phyloP scores from a whole-genome alignment of 2,113 vertebrate genomes.

The Heterotis niloticus region DNA sequence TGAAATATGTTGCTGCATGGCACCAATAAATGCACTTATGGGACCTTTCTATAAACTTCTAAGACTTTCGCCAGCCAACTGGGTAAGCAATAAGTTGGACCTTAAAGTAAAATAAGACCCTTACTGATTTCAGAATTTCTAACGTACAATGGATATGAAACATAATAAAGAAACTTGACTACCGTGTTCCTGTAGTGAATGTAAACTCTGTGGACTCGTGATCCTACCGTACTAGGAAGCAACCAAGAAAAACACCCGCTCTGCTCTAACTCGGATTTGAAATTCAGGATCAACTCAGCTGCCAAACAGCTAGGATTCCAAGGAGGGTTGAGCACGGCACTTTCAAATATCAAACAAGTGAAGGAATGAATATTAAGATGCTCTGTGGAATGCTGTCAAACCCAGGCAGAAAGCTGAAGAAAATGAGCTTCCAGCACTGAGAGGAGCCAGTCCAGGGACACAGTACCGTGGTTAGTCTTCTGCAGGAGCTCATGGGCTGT shows the following conservation, averaged over 20 bases:
- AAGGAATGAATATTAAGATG: slow-evolving; percentile 4
- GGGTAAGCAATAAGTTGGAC: background rate
- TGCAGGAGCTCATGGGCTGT: background rate
- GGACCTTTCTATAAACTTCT: background rate
- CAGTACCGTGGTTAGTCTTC: background rate
- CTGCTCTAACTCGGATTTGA: background rate
- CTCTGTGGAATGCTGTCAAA: background rate
- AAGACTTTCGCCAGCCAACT: background rate
- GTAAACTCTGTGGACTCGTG: background rate
- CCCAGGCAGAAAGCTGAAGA: background rate
- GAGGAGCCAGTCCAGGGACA: background rate
- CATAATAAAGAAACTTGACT: background rate
- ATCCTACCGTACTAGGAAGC: background rate
- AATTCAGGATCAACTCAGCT: background rate
- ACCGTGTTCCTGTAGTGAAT: background rate
- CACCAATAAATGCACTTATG: background rate
- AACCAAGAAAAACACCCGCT: background rate
- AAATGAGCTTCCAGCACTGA: background rate
- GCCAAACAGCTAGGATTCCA: background rate
- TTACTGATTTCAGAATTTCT: too few species aligned
- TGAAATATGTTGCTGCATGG: background rate
- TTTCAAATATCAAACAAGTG: background rate
- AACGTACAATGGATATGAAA: background rate
- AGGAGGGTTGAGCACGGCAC: background rate
- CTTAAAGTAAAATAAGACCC: too few species aligned